phyloP scores from a whole-genome alignment of 1,140 invertebrate genomes.

The Theocolax elegans region DNA sequence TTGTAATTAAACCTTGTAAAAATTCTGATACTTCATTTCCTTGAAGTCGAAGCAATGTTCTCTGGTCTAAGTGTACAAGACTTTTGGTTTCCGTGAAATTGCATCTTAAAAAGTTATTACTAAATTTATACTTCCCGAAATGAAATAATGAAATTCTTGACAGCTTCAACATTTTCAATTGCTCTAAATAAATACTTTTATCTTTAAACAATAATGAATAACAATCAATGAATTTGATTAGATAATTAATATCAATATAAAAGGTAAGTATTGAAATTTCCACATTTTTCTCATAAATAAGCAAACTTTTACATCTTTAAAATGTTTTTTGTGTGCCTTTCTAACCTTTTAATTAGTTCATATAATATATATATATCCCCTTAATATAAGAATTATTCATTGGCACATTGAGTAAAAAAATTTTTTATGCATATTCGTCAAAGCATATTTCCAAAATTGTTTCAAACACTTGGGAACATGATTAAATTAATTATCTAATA shows the following conservation, averaged over 20 bases:
- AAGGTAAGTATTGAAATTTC: too few relatives aligned
- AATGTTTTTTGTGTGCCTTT: neutral
- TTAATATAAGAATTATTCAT: too few relatives aligned
- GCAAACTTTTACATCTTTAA: constrained; percentile 14
- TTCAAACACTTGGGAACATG: too few relatives aligned
- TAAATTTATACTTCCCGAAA: neutral
- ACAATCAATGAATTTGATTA: too few relatives aligned
- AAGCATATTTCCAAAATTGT: too few relatives aligned
- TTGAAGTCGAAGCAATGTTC: constrained; percentile 70
- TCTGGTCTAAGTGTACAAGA: constrained; percentile 63
- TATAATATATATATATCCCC: too few relatives aligned
- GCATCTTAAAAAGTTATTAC: constrained; percentile 17
- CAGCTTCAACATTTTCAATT: constrained; percentile 17
- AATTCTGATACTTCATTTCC: constrained; percentile 77
- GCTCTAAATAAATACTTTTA: constrained; percentile 15
- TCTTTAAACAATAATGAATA: neutral
- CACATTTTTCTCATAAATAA: too few relatives aligned
- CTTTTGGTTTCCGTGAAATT: constrained; percentile 42
- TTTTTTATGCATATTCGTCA: too few relatives aligned
- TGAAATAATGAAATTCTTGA: constrained; percentile 4
- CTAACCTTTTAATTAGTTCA: neutral
- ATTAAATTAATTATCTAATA: too few relatives aligned
- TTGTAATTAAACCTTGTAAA: constrained; percentile 89
- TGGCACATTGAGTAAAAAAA: too few relatives aligned
- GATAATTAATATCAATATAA: too few relatives aligned